A percentile compares a stretch with the other conserved stretches of the same genome.
Conservation (phyloP, 1,140 invertebrate species). For the Spodoptera frugiperda region DNA sequence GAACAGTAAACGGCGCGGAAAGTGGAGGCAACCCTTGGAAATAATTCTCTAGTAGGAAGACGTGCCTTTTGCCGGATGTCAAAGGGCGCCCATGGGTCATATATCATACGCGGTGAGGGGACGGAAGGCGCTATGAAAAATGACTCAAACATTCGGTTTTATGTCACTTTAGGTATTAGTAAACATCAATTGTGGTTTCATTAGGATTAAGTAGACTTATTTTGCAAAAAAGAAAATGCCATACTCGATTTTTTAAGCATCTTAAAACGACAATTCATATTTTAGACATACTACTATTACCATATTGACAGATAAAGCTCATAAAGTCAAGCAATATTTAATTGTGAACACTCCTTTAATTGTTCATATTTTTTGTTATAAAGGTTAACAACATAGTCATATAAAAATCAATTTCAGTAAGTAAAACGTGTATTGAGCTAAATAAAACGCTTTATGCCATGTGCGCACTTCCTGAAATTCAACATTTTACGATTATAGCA, state of each 20-base stretch:
- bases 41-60: constrained; percentile 79
- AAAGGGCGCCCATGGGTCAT: constrained; percentile 66
- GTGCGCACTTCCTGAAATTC: constrained; percentile 13
- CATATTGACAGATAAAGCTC: too few species aligned
- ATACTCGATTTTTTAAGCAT: background rate
- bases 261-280: too few species aligned
- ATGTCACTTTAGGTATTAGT: constrained; percentile 9
- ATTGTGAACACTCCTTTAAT: too few species aligned
- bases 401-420: background rate
- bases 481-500: constrained; percentile 11
- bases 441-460: background rate
- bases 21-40: constrained; percentile 78
- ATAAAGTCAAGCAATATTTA: too few species aligned
- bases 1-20: constrained; percentile 84
- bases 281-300: too few species aligned
- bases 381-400: background rate
- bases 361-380: too few species aligned
- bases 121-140: constrained; percentile 44
- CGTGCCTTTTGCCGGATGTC: constrained; percentile 76
- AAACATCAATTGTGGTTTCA: background rate
- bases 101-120: constrained; percentile 64
- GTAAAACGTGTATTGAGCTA: background rate
- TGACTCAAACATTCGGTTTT: constrained; percentile 26
- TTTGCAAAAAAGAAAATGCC: too few species aligned
- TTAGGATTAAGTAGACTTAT: background rate